phyloP scores from a whole-genome alignment of 1,140 invertebrate species.

The Papilio glaucus region DNA sequence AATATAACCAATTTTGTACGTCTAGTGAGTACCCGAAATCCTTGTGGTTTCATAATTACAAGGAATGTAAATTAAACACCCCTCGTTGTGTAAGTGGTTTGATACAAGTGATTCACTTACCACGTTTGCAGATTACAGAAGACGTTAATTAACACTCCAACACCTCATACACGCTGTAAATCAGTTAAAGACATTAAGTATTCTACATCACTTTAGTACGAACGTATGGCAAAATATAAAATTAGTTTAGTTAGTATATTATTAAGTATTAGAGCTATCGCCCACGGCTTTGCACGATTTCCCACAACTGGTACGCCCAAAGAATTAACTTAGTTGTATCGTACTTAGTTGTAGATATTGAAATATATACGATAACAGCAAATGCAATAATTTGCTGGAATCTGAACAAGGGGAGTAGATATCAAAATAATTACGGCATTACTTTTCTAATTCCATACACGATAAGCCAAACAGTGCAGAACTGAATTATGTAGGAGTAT shows the following conservation, averaged over 20 bases:
- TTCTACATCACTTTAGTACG: neutral
- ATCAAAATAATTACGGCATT: too few species aligned
- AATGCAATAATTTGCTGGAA: too few species aligned
- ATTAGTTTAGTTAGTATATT: neutral
- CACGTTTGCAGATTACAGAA: conserved; percentile 14
- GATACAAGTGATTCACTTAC: conserved; percentile 7
- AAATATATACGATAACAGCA: too few species aligned
- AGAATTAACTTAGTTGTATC: too few species aligned
- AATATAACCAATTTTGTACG: conserved; percentile 34
- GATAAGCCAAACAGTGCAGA: too few species aligned
- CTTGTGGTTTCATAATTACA: neutral
- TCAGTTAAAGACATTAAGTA: conserved; percentile 6
- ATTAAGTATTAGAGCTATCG: too few species aligned
- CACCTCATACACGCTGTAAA: neutral
- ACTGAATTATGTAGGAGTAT: too few species aligned
- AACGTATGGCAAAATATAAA: neutral
- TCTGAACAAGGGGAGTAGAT: too few species aligned
- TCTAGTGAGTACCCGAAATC: conserved; percentile 10
- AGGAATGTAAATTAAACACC: neutral
- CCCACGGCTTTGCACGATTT: too few species aligned
- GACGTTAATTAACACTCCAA: conserved; percentile 15
- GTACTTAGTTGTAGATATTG: too few species aligned
- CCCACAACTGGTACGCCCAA: too few species aligned
- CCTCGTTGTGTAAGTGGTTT: neutral
- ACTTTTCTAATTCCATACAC: too few species aligned